Evolutionary conservation across 2,888 invertebrate genomes (phyloP).

Genomic region (Acanthopleura granulata): DNA sequence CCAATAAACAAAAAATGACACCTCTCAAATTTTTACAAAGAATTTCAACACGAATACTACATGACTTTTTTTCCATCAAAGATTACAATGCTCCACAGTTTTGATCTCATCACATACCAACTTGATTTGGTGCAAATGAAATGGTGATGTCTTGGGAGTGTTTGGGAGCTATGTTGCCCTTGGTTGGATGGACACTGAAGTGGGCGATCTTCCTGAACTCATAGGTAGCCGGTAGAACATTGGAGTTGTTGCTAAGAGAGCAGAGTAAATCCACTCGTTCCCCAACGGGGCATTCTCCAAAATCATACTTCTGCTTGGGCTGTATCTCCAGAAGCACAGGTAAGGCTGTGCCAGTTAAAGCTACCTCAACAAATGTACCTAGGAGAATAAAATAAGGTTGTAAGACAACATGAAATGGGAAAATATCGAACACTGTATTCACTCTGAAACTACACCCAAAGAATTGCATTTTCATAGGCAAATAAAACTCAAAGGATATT

Average conservation of each 20-base stretch:
- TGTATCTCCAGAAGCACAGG: constrained; percentile 64
- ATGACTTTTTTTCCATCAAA: no score
- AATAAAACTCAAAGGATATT: no score
- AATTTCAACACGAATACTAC: no score
- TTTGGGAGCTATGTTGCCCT: constrained; percentile 62
- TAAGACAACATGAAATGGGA: background rate
- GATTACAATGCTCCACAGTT: no score
- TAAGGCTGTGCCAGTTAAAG: constrained; percentile 68
- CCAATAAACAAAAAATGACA: no score
- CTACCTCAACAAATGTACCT: constrained; percentile 61
- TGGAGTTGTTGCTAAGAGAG: constrained; percentile 62
- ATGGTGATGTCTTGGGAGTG: constrained; percentile 63
- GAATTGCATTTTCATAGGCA: no score
- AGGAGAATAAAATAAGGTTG: constrained; percentile 20
- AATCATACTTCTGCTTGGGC: constrained; percentile 61
- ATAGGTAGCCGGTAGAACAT: constrained; percentile 59
- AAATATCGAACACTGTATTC: background rate
- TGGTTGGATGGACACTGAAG: constrained; percentile 61
- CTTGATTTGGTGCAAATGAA: constrained; percentile 68
- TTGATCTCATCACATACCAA: constrained; percentile 51
- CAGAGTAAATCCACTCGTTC: constrained; percentile 63
- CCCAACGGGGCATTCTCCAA: constrained; percentile 65
- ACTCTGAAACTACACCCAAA: no score
- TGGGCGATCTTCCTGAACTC: constrained; percentile 67
- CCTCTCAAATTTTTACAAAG: no score